phyloP scores from a whole-genome alignment of 2,113 vertebrate genomes.

The Tetrax tetrax region DNA sequence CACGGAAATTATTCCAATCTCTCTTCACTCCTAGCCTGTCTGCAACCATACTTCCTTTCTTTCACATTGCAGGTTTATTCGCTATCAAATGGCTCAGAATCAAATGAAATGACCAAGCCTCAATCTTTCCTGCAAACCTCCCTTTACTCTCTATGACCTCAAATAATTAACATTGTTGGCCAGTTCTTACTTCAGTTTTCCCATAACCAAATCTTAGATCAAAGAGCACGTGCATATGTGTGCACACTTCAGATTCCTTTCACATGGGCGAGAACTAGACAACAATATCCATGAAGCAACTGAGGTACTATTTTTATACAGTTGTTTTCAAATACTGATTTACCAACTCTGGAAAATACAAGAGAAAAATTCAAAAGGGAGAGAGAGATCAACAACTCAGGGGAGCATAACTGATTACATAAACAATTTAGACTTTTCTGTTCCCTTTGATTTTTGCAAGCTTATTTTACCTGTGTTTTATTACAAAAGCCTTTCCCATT shows the following conservation, averaged over 20 bases:
- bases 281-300: background rate
- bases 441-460: constrained; percentile 57
- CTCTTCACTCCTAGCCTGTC: background rate
- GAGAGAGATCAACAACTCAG: background rate
- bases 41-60: background rate
- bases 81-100: background rate
- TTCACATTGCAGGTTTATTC: background rate
- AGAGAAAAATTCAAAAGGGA: background rate
- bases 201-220: background rate
- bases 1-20: background rate
- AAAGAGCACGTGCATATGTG: background rate
- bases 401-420: constrained; percentile 48
- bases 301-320: background rate
- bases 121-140: background rate
- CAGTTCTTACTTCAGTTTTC: background rate
- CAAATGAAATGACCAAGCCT: background rate
- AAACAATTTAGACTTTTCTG: constrained; percentile 65
- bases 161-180: background rate
- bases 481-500: constrained; percentile 67
- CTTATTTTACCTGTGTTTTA: constrained; percentile 62
- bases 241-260: background rate
- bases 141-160: background rate
- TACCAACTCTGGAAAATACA: background rate
- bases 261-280: background rate
- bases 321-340: background rate